phyloP scores from a whole-genome alignment of 2,888 invertebrate species.

The Mimas tiliae region DNA sequence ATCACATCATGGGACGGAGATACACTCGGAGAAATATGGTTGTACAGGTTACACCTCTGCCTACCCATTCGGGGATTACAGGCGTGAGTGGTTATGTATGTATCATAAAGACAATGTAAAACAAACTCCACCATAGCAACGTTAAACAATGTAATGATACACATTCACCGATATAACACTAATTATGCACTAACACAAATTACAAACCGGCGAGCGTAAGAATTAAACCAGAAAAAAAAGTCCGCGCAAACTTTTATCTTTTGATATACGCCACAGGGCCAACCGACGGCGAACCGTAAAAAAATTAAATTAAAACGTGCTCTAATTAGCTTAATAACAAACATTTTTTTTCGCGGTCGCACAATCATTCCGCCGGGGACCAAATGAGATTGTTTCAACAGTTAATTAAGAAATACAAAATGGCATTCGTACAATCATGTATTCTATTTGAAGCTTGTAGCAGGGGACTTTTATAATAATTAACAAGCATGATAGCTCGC shows the following conservation, averaged over 20 bases:
- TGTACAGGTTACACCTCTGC: no score
- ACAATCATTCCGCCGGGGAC: slow-evolving; percentile 40
- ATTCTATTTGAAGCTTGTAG: not conserved
- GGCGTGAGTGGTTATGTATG: no score
- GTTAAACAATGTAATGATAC: slow-evolving; percentile 12
- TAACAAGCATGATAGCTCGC: not conserved
- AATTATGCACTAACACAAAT: slow-evolving; percentile 20
- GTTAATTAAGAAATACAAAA: slow-evolving; percentile 60
- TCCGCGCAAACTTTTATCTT: slow-evolving; percentile 21
- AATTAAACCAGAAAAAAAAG: slow-evolving; percentile 13
- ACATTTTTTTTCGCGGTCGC: slow-evolving; percentile 49
- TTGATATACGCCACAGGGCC: slow-evolving; percentile 34
- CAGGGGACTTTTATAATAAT: not conserved
- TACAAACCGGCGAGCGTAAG: slow-evolving; percentile 11
- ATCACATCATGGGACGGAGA: no score
- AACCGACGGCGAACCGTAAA: slow-evolving; percentile 37
- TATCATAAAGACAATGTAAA: no score
- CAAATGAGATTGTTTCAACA: slow-evolving; percentile 46
- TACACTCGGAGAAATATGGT: no score
- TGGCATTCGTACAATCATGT: slow-evolving; percentile 37
- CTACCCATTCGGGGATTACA: no score
- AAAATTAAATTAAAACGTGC: slow-evolving; percentile 48
- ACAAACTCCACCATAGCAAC: no score
- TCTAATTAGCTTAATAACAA: slow-evolving; percentile 45
- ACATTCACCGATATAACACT: slow-evolving; percentile 9